A percentile compares a stretch with the other conserved stretches of the same genome.
Conservation (phyloP, 2,888 invertebrate species). For the Drosophila paramelanica region DNA sequence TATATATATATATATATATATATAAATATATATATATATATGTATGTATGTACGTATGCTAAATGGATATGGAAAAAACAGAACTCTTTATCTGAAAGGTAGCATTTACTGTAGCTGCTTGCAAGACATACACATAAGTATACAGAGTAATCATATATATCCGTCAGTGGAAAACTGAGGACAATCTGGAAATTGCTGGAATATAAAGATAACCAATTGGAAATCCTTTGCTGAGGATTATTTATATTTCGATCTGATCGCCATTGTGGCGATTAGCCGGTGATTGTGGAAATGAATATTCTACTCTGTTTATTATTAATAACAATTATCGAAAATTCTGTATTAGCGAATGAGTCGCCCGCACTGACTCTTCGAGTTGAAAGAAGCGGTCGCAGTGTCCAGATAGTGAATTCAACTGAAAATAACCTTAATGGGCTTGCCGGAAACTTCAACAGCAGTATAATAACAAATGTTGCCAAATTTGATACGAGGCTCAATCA, state of each 20-base stretch:
- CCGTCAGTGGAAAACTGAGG: too few species aligned
- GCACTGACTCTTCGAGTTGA: conserved; percentile 23
- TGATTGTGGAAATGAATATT: conserved; percentile 63
- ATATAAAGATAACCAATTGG: neutral
- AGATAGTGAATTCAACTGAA: conserved; percentile 26
- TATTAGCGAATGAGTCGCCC: conserved; percentile 8
- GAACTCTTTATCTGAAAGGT: conserved; percentile 6
- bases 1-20: neutral
- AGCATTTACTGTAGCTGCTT: conserved; percentile 7
- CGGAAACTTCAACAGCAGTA: conserved; percentile 67
- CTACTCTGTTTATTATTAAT: conserved; percentile 40
- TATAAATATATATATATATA: too few species aligned
- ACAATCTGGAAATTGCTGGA: neutral
- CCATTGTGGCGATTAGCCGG: conserved; percentile 28
- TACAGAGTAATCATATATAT: neutral
- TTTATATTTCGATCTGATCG: conserved; percentile 28
- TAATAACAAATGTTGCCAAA: conserved; percentile 82
- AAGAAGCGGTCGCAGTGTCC: conserved; percentile 19
- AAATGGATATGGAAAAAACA: conserved; percentile 30
- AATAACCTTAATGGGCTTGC: neutral
- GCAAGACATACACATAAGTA: neutral
- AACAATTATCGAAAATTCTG: conserved; percentile 32
- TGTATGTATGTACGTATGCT: conserved; percentile 1
- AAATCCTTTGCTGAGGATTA: conserved; percentile 10
- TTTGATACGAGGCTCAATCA: conserved; percentile 90